Evolutionary conservation across 2,888 invertebrate species (phyloP).

Genomic region (Epirrhoe alternata): DNA sequence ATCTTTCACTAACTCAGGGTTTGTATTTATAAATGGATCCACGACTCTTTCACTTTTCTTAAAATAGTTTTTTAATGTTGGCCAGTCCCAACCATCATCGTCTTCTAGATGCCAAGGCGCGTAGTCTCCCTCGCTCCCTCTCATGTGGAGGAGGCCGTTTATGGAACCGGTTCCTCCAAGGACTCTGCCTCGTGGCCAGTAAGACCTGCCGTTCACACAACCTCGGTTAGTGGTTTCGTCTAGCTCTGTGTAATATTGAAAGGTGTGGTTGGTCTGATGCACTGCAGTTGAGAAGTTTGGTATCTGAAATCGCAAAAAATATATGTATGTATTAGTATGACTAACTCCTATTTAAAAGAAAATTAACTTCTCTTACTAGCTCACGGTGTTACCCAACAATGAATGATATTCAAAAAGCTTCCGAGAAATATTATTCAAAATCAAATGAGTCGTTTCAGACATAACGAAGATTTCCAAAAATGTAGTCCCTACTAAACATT

Average conservation of each 20-base stretch:
- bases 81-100: conserved; percentile 76
- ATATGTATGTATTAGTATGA: neutral
- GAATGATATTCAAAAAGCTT: too few species aligned
- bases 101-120: conserved; percentile 65
- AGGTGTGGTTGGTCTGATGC: conserved; percentile 61
- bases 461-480: too few species aligned
- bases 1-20: conserved; percentile 64
- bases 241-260: conserved; percentile 71
- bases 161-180: conserved; percentile 78
- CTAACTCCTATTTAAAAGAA: neutral
- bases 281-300: conserved; percentile 69
- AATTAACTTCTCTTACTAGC: too few species aligned
- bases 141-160: conserved; percentile 74
- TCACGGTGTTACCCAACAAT: too few species aligned
- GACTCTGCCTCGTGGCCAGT: conserved; percentile 74
- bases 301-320: conserved; percentile 57
- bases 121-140: conserved; percentile 72
- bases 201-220: conserved; percentile 58
- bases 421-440: too few species aligned
- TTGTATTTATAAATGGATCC: conserved; percentile 70
- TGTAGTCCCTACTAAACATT: too few species aligned
- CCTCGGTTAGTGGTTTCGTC: conserved; percentile 66
- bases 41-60: conserved; percentile 74
- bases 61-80: conserved; percentile 67
- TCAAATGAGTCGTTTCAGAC: too few species aligned